A percentile compares a stretch with the other conserved stretches of the same genome.
These are phyloP conservation scores for Tetragonula clypearis DNA, from an alignment of 1,140 invertebrate genomes.

Conservation along the genomic window DNA sequence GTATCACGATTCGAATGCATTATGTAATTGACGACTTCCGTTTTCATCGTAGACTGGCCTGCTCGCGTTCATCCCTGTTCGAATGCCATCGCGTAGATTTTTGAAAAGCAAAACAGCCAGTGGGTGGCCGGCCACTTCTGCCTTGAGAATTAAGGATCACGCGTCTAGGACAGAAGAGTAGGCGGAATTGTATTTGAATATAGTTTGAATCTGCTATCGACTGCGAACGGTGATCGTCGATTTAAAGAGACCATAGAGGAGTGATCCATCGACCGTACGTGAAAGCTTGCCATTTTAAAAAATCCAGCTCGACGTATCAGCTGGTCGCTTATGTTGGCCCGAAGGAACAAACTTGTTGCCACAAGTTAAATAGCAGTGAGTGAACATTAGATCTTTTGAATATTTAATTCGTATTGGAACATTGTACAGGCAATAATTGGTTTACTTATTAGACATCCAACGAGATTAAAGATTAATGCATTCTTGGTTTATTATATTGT, in stretches of 20 bases:
- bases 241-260: not conserved
- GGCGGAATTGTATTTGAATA: constrained; percentile 67
- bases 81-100: constrained; percentile 3
- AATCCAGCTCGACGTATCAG: not conserved
- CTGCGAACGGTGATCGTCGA: constrained; percentile 41
- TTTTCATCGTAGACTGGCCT: not conserved
- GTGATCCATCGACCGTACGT: not conserved
- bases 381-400: too few relatives aligned
- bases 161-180: not conserved
- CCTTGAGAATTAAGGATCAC: constrained; percentile 1
- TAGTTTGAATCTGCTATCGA: constrained; percentile 53
- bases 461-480: too few relatives aligned
- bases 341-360: too few relatives aligned
- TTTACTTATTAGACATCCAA: too few relatives aligned
- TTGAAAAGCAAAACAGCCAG: constrained; percentile 59
- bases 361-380: too few relatives aligned
- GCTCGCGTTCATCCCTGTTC: not conserved
- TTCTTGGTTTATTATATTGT: too few relatives aligned
- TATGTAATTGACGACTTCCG: constrained; percentile 61
- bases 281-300: not conserved
- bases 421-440: too few relatives aligned
- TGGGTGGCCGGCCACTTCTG: constrained; percentile 55
- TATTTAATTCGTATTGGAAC: too few relatives aligned
- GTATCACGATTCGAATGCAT: constrained; percentile 44
- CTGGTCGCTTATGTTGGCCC: constrained; percentile 19